Base-by-base conservation (phyloP, 1,140 invertebrate species). In the Drosophila navojoa region DNA sequence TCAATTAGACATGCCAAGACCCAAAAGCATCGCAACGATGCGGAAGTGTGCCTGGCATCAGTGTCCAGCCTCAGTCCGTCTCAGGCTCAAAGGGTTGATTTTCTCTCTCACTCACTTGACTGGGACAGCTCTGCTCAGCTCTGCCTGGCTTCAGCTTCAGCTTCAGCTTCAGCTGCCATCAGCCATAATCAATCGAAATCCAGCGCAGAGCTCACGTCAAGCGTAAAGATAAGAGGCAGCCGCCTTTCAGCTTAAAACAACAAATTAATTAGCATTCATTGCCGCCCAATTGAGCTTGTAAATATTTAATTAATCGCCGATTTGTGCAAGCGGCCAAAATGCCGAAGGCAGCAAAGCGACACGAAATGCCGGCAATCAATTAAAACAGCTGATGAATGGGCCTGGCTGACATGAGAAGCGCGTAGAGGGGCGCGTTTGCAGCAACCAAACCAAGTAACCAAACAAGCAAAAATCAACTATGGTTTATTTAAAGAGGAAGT, bases 201-300 rank as follows among this genome's bases (percentile, higher is more conserved):
- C 32, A 32, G 25, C 27, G 16, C 22, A 13, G 15, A 10, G 62
- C 40, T 55, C 64, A 61, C 16, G 16, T 81, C 55, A 82, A 73
- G 71, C 79, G 82, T 81, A 15, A 86, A 87, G 82, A 86, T 79
- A 86, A 87, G 75, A 76, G 61, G 22, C 63, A 60, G 44, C 52
- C 59, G 70, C 45, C 32, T 42, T 54, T 58, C 68, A 68, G 71
- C 70, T 77, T 77, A 71, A 71, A 71, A 71, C 67, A 72, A 71
- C 68, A 52, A 79, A 86, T 87, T 81, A 86, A 87, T 86, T 87
- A 87, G 79, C 79, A 87, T 86, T 87, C 76, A 87, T 86, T 76
- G 82, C 62, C 54, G 72, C 66, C 55, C 76, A 87, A 86, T 87
- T 87, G 84, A 89, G 84, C 84, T 79, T 82, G 82, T 86, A 86